Evolutionary conservation across 2,888 invertebrate genomes (phyloP).

Genomic region (Habrosyne pyritoides): DNA sequence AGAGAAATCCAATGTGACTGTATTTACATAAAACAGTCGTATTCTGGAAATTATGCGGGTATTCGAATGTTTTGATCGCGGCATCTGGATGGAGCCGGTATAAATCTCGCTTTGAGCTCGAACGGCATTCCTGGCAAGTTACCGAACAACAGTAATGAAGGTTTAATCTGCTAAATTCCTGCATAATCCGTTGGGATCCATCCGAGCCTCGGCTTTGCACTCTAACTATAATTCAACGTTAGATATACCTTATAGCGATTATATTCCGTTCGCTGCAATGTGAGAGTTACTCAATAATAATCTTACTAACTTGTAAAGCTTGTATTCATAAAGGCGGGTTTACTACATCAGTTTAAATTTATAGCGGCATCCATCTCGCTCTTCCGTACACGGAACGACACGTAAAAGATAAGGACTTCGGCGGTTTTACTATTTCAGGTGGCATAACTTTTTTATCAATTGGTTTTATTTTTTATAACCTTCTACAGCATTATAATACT

Average conservation of each 20-base stretch:
- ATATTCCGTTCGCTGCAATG: constrained; percentile 6
- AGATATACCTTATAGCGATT: constrained; percentile 26
- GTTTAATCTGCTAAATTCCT: constrained; percentile 68
- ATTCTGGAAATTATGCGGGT: constrained; percentile 53
- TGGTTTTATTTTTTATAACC: background rate
- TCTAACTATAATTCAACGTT: constrained; percentile 42
- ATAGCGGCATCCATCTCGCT: too few relatives aligned
- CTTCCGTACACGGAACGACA: too few relatives aligned
- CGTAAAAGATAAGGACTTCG: too few relatives aligned
- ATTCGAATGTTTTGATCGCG: constrained; percentile 57
- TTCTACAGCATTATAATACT: background rate
- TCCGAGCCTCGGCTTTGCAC: constrained; percentile 48
- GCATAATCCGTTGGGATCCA: constrained; percentile 57
- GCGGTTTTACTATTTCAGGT: too few relatives aligned
- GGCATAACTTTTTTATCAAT: too few relatives aligned
- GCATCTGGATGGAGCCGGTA: constrained; percentile 50
- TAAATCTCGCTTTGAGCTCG: constrained; percentile 68
- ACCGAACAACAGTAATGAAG: constrained; percentile 74
- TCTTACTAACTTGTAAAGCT: background rate
- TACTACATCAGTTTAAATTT: too few relatives aligned
- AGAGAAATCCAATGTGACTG: constrained; percentile 30
- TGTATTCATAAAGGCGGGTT: background rate
- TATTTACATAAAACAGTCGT: constrained; percentile 67
- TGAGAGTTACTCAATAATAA: background rate
- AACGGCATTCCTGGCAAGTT: constrained; percentile 64